Base-by-base conservation (phyloP, 2,797 vertebrate genomes). In the Rhabdophis nuchalis region DNA sequence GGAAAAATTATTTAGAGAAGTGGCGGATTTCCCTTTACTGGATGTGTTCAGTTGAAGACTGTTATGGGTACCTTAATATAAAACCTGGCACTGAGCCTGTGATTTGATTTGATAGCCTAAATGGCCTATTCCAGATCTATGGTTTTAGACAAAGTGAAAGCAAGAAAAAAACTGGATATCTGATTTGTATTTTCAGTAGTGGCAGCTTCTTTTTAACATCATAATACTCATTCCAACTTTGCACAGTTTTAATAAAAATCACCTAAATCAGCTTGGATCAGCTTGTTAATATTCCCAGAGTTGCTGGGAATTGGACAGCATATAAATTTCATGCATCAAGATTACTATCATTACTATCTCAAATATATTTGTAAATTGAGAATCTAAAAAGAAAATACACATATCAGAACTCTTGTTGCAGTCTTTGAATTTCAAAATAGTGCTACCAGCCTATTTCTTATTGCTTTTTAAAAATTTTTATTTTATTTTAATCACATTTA, bases 341-440 rank as follows among this genome's bases (percentile, higher is more conserved):
- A 25, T 46, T 23, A 12, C 20, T 11, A 82, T 12, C 36, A 46
- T 46, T 11, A 77, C 41, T 46, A 46, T 56, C 10, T 5, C 85
- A 90, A 88, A 2, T 11, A 64, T 27, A 89, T 16, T 2, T 18
- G 56, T 85, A 29, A 88, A 46, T 61, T 92, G 46, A 90, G 93
- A 93, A 94, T 3, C 32, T 72, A 46, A 82, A 53, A 41, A 14
- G 88, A 88, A 72, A 29, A 25, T 2, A 64, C 89, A 92, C 93
- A 50, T 57, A 86, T 16, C 52, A 0, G 20, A 57, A 29, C 54
- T 61, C 29, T 1, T 90, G n/a, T 91, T 90, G 23, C 0, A 27
- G 23, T 61, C 27, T 12, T 77, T 82, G n/a, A 91, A 77, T 13
- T 36, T 8, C 0, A 7, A 1, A 60, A 41, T n/a, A 0, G 20